Percentiles rank a stretch among this genome's conserved stretches.
phyloP scores from a whole-genome alignment of 2,888 invertebrate genomes.

The Trichacis sp. region DNA sequence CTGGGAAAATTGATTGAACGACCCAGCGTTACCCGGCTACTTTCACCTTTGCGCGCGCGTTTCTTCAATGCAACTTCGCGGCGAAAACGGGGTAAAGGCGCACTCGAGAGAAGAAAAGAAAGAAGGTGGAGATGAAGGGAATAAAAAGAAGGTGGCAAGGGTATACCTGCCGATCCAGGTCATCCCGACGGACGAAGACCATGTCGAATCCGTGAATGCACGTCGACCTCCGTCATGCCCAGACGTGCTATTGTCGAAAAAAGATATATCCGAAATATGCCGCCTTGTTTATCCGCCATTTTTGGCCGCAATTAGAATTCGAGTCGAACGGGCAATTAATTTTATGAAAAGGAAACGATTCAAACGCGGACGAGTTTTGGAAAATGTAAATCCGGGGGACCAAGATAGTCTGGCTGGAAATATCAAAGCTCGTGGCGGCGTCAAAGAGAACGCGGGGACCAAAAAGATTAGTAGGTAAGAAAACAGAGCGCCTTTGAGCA shows the following conservation, averaged over 20 bases:
- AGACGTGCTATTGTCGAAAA: neutral
- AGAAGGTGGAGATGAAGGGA: no score
- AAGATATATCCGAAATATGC: slow-evolving; percentile 1
- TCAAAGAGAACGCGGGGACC: slow-evolving; percentile 54
- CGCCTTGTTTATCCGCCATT: neutral
- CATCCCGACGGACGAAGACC: slow-evolving; percentile 14
- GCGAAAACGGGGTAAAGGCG: no score
- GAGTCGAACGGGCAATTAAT: neutral
- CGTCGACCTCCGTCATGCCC: slow-evolving; percentile 8
- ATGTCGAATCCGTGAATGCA: slow-evolving; percentile 22
- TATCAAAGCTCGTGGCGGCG: slow-evolving; percentile 61
- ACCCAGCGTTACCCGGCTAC: no score
- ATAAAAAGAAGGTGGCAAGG: slow-evolving; percentile 6
- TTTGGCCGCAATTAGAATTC: neutral
- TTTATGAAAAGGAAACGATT: neutral
- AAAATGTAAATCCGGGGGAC: slow-evolving; percentile 29
- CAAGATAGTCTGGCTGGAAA: slow-evolving; percentile 59
- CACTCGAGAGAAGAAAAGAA: no score
- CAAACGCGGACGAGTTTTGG: neutral
- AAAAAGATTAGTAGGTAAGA: slow-evolving; percentile 15
- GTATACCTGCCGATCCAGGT: slow-evolving; percentile 16
- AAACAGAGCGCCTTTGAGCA: slow-evolving; percentile 49
- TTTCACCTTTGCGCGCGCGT: no score
- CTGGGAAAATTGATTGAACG: no score
- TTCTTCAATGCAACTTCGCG: no score